Percentiles rank a stretch among this genome's conserved stretches.
Conservation (phyloP, 2,113 vertebrate genomes). For the Dasyprocta punctata region DNA sequence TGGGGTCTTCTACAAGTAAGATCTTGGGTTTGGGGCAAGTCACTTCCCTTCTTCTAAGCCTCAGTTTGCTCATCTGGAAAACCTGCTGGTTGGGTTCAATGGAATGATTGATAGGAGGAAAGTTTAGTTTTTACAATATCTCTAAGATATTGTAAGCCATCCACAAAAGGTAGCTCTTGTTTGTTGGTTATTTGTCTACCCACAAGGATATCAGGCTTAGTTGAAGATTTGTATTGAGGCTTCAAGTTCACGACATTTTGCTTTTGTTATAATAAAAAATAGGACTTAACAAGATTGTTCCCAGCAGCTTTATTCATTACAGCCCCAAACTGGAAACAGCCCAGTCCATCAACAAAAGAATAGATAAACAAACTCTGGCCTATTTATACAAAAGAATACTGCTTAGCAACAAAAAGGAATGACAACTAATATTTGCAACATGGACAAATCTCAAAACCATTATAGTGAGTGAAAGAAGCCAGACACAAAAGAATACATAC, state of each 20-base stretch:
- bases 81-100: background rate
- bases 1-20: background rate
- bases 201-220: background rate
- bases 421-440: background rate
- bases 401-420: background rate
- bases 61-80: background rate
- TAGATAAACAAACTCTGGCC: background rate
- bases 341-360: background rate
- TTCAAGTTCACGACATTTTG: conserved; percentile 41
- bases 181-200: conserved; percentile 14
- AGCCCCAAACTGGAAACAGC: conserved; percentile 16
- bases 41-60: background rate
- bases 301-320: conserved; percentile 10
- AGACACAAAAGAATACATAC: background rate
- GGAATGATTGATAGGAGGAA: background rate
- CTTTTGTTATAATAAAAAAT: conserved; percentile 56
- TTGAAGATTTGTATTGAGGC: conserved; percentile 29
- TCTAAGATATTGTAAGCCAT: background rate
- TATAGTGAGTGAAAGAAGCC: background rate
- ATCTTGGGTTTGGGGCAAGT: background rate
- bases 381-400: background rate
- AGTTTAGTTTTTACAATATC: background rate
- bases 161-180: background rate
- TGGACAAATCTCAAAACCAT: background rate
- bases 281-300: conserved; percentile 30